These are phyloP conservation scores for Drosophila guanche DNA, from an alignment of 1,140 invertebrate species.

Conservation along the genomic window DNA sequence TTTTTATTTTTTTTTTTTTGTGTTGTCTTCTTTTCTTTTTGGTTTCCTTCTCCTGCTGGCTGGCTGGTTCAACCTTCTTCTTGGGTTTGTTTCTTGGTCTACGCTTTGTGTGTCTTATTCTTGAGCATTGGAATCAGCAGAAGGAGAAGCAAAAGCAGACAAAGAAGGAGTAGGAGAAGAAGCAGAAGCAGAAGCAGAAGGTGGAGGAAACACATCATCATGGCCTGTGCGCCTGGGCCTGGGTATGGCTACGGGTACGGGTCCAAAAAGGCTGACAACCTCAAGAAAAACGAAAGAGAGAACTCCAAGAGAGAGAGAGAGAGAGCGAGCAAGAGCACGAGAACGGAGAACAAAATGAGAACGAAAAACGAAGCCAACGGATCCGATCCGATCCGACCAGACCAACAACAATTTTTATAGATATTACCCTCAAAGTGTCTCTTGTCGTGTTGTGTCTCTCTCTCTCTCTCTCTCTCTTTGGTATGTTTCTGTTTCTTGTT, in stretches of 20 bases:
- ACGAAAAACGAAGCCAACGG: conserved; percentile 7
- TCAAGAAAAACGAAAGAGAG: conserved; percentile 46
- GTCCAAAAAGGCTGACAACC: conserved; percentile 69
- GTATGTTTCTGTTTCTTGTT: conserved; percentile 23
- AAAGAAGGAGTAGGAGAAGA: conserved; percentile 8
- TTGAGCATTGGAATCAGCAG: conserved; percentile 57
- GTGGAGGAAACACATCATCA: neutral
- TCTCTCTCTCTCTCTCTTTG: conserved; percentile 8
- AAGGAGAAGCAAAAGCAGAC: conserved; percentile 13
- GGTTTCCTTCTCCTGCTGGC: conserved; percentile 29
- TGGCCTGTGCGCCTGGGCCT: conserved; percentile 8
- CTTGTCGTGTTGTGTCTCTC: conserved; percentile 52
- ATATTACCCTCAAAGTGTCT: conserved; percentile 78
- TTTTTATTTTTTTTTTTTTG: conserved; percentile 56
- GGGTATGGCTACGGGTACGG: conserved; percentile 23
- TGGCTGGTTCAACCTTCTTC: conserved; percentile 21
- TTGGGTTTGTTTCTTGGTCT: conserved; percentile 49
- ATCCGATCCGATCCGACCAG: conserved; percentile 10
- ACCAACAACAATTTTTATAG: conserved; percentile 72
- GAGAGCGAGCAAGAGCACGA: too few species aligned
- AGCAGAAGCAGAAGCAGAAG: neutral
- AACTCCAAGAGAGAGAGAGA: conserved; percentile 2
- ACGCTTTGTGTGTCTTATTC: conserved; percentile 70
- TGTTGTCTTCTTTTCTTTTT: conserved; percentile 10
- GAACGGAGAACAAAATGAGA: conserved; percentile 2